A percentile compares a stretch with the other conserved stretches of the same genome.
Conservation (phyloP, 2,888 invertebrate species). For the Melanophora roralis region DNA sequence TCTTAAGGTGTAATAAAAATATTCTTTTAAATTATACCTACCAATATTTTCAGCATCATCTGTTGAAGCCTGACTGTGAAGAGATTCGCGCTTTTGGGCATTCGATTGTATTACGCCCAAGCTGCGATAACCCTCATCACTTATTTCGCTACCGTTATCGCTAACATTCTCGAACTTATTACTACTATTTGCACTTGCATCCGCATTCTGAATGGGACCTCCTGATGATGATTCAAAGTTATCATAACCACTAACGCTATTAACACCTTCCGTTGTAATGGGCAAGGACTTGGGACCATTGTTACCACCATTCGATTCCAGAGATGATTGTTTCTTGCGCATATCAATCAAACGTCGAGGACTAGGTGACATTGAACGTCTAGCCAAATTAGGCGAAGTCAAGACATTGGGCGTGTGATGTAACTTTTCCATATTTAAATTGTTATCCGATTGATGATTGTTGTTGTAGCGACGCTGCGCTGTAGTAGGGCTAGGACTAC, state of each 20-base stretch:
- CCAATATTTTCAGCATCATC: slow-evolving; percentile 86
- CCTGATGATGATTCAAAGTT: slow-evolving; percentile 55
- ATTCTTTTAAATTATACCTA: slow-evolving; percentile 69
- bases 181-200: slow-evolving; percentile 61
- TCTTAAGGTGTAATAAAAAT: background rate
- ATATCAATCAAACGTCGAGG: slow-evolving; percentile 74
- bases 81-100: slow-evolving; percentile 81
- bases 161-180: slow-evolving; percentile 81
- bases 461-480: slow-evolving; percentile 77
- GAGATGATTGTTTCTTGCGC: slow-evolving; percentile 74
- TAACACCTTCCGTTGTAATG: slow-evolving; percentile 56
- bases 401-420: slow-evolving; percentile 39
- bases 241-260: slow-evolving; percentile 56
- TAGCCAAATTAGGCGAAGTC: slow-evolving; percentile 70
- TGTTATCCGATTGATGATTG: slow-evolving; percentile 50
- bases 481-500: slow-evolving; percentile 78
- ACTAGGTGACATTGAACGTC: slow-evolving; percentile 77
- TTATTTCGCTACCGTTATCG: slow-evolving; percentile 90
- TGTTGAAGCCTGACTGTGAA: slow-evolving; percentile 85
- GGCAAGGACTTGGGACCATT: slow-evolving; percentile 71
- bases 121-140: slow-evolving; percentile 90
- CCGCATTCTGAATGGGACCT: slow-evolving; percentile 40
- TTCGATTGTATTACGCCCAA: slow-evolving; percentile 82
- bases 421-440: slow-evolving; percentile 37
- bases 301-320: slow-evolving; percentile 69